Base-by-base conservation (phyloP, 2,797 vertebrate genomes). In the Balearica regulorum region DNA sequence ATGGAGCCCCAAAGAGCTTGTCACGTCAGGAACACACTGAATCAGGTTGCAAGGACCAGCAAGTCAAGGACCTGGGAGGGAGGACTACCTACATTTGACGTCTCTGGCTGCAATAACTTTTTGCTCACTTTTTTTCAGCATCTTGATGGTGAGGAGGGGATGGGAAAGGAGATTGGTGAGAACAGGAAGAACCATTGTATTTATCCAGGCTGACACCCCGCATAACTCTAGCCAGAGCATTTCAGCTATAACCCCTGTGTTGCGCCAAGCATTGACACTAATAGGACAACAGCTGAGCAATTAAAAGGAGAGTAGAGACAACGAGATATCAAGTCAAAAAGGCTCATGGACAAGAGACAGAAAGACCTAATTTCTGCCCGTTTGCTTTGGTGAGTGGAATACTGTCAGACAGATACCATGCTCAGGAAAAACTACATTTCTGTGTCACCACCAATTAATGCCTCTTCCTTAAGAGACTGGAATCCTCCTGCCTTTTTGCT, bases 381-480 rank as follows among this genome's bases (percentile, higher is more conserved):
- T 95, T 95, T 93, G 90, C 71, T 92, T 96, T 95, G 57, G 90
- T 89, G 94, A 97, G 87, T 46, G 80, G 89, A 95, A 97, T 89
- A 81, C 60, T 81, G 91, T 95, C 80, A 96, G 86, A 92, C 60
- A 96, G 82, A 94, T 57, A 95, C 78, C 75, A 92, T 17, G 89
- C 80, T 94, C 84, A 43, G 17, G 83, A 97, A 96, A 97, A 96
- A 84, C 41, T 53, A 66, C 85, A 53, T 95, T 96, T 96, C 93
- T 95, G 49, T 93, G 93, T 95, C 90, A 89, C 89, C 79, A 54
- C 82, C 96, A 96, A 97, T 97, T 95, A 97, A 48, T 46, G 71
- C 92, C 79, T 87, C 94, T 96, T 97, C 90, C 92, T 94, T 90
- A 85, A 84, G 90, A 95, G 93, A 25, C 55, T 57, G 37, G 33